Base-by-base conservation (phyloP, 2,113 vertebrate genomes). In the Nothoprocta pentlandii region DNA sequence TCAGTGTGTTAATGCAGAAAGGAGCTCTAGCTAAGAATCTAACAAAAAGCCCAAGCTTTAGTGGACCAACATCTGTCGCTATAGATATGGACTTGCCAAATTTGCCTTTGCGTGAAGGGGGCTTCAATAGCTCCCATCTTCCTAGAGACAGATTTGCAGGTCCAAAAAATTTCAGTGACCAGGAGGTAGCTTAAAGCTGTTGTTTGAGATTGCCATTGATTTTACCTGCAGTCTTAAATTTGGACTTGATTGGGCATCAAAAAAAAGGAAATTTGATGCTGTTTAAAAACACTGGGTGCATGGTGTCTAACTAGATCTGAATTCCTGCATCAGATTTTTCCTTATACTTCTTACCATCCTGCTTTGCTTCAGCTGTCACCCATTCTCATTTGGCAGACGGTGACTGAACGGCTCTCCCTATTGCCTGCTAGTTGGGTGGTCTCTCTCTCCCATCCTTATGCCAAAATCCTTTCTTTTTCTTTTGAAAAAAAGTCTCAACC, bases 111-210 rank as follows among this genome's bases (percentile, higher is more conserved):
- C 82, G 67, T 92, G 36, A 80, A 11, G 25, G 89, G 11, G 88
- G 95, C 95, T 94, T 90, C 53, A 94, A 83, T 84, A 92, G 63
- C 81, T 77, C 64, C n/a, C 42, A 73, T 42, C 59, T 77, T 94
- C 49, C 42, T 67, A 39, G 71, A 92, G 71, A 87, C 5, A 78
- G 75, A 87, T 94, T 85, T 96, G 28, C 75, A 83, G 49, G 85
- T 44, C 78, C 30, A 75, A 85, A 77, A 92, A 94, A 95, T 91
- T 85, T 91, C 63, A 80, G 32, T 16, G 16, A 91, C 26, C 28
- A 66, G 68, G 56, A 85, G 76, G 85, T 87, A 86, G 51, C 44
- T 95, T 69, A 91, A 92, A 61, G 54, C 53, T 91, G 46, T 83
- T 12, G 32, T 97, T 89, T 89, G 41, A 51, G 92, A 23, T 77